Conservation (phyloP, 1,140 invertebrate genomes). For the Philopotamus ludificatus region DNA sequence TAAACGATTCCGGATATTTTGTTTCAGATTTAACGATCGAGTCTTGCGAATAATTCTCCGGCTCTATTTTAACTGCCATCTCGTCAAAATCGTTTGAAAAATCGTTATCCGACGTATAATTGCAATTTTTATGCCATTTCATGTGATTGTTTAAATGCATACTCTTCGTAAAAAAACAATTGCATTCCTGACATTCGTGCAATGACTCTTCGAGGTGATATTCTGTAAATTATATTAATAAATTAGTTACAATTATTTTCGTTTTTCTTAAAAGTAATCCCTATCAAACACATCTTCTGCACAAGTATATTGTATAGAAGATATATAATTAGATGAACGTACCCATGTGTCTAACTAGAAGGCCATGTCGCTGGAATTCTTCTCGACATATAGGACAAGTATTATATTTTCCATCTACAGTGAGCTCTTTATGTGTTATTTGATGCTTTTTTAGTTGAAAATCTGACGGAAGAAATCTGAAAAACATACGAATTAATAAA, state of each 20-base stretch:
- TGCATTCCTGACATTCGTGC: conserved; percentile 27
- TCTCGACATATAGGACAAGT: conserved; percentile 32
- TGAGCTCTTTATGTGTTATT: conserved; percentile 31
- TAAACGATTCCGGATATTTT: conserved; percentile 8
- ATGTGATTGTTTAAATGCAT: conserved; percentile 33
- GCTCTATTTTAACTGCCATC: conserved; percentile 24
- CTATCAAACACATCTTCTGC: too few species aligned
- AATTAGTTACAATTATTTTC: background rate
- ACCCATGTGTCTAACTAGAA: conserved; percentile 34
- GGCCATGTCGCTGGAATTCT: conserved; percentile 30
- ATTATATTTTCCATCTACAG: conserved; percentile 22
- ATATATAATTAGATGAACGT: conserved; percentile 12
- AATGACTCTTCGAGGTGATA: conserved; percentile 35
- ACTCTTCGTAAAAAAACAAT: conserved; percentile 35
- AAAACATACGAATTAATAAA: conserved; percentile 18
- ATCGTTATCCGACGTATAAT: background rate
- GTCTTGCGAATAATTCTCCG: conserved; percentile 7
- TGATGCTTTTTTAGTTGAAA: conserved; percentile 36
- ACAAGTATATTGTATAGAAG: too few species aligned
- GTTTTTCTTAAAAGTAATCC: too few species aligned
- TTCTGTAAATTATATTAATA: conserved; percentile 13
- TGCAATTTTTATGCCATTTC: conserved; percentile 8
- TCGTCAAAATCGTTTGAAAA: conserved; percentile 10
- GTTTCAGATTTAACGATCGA: conserved; percentile 19
- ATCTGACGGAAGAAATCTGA: conserved; percentile 19